Evolutionary conservation across 2,888 invertebrate genomes (phyloP).

Genomic region (Cryptocephalus primarius): DNA sequence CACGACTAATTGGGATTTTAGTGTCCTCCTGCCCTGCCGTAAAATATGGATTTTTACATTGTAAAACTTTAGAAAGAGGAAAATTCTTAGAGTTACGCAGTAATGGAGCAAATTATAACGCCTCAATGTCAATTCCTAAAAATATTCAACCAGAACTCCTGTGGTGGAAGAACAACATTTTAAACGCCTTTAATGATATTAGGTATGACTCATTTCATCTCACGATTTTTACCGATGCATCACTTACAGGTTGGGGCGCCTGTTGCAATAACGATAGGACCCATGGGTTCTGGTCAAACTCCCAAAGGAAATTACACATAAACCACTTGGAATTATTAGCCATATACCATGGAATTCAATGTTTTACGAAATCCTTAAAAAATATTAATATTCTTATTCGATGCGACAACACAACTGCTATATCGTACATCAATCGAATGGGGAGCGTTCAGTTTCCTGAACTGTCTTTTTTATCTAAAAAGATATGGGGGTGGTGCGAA

Average conservation of each 20-base stretch:
- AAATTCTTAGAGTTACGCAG: conserved; percentile 9
- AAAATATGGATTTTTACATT: conserved; percentile 22
- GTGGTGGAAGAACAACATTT: conserved; percentile 5
- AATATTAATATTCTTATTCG: conserved; percentile 6
- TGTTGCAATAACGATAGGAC: conserved; percentile 4
- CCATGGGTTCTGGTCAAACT: conserved; percentile 14
- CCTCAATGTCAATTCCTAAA: background rate
- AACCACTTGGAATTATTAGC: conserved; percentile 10
- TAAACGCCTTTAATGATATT: background rate
- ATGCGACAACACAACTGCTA: conserved; percentile 11
- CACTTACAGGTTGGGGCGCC: conserved; percentile 16
- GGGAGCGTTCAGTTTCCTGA: conserved; percentile 6
- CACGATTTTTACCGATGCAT: conserved; percentile 11
- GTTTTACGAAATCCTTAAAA: conserved; percentile 7
- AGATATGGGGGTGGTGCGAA: conserved; percentile 12
- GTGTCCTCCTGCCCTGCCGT: conserved; percentile 20
- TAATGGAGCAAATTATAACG: conserved; percentile 1
- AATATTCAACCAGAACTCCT: conserved; percentile 1
- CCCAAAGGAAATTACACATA: conserved; percentile 10
- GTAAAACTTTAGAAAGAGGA: conserved; percentile 15
- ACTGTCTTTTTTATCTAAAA: conserved; percentile 3
- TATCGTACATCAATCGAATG: conserved; percentile 11
- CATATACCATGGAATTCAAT: conserved; percentile 6
- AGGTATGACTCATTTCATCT: conserved; percentile 1
- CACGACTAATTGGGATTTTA: conserved; percentile 11